Evolutionary conservation across 1,140 invertebrate species (phyloP).

Genomic region (Plodia interpunctella): DNA sequence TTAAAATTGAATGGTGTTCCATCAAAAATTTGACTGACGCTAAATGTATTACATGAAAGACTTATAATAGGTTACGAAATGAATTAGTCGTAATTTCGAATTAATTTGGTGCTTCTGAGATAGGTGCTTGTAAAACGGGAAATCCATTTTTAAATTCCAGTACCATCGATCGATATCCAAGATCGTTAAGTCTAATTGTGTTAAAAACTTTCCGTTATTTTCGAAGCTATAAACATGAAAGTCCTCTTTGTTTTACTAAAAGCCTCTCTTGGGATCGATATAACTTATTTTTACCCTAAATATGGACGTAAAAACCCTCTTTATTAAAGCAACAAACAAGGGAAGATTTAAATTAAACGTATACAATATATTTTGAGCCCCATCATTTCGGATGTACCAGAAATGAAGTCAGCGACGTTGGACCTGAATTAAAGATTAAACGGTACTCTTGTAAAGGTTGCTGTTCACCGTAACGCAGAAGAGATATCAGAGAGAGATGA

Average conservation of each 20-base stretch:
- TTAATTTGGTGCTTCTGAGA: no score
- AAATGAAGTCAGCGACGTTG: slow-evolving; percentile 40
- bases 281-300: not conserved
- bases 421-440: slow-evolving; percentile 66
- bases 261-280: not conserved
- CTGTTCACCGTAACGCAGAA: no score
- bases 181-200: slow-evolving; percentile 3
- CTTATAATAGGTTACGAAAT: no score
- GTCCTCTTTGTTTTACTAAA: slow-evolving; percentile 4
- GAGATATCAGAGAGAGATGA: no score
- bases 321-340: not conserved
- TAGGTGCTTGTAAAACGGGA: no score
- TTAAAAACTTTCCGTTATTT: slow-evolving; percentile 2
- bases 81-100: no score
- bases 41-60: no score
- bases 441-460: slow-evolving; percentile 36
- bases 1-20: no score
- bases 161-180: slow-evolving; percentile 6
- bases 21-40: no score
- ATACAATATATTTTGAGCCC: not conserved
- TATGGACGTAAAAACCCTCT: not conserved
- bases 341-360: not conserved
- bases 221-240: not conserved
- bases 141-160: slow-evolving; percentile 16
- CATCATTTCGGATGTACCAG: not conserved